Conservation (phyloP, 2,888 invertebrate species). For the Psylliodes chrysocephalus region DNA sequence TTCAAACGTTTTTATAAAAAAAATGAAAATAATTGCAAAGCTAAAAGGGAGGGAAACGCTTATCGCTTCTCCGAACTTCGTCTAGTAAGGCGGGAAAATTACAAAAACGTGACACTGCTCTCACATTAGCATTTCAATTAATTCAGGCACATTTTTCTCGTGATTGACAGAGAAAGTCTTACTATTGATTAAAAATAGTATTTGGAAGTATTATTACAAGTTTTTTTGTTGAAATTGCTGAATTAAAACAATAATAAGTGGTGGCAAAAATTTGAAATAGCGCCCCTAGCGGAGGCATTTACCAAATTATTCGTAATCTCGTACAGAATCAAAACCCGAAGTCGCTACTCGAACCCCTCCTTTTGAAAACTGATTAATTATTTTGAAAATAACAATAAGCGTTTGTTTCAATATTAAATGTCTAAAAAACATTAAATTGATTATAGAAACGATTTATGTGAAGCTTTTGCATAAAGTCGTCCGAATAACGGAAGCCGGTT, state of each 20-base stretch:
- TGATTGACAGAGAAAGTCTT: too few relatives aligned
- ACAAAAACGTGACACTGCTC: slow-evolving; percentile 21
- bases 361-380: slow-evolving; percentile 56
- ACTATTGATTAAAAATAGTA: too few relatives aligned
- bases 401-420: background rate
- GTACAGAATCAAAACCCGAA: slow-evolving; percentile 56
- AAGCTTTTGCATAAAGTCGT: slow-evolving; percentile 46
- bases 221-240: background rate
- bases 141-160: too few relatives aligned
- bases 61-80: background rate
- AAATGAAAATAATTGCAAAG: background rate
- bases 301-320: slow-evolving; percentile 50
- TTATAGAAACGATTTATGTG: slow-evolving; percentile 43
- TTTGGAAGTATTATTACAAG: background rate
- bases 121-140: too few relatives aligned
- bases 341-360: slow-evolving; percentile 77
- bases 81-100: slow-evolving; percentile 18
- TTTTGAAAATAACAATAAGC: slow-evolving; percentile 33
- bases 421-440: slow-evolving; percentile 36
- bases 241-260: slow-evolving; percentile 14
- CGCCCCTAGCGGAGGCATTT: slow-evolving; percentile 59
- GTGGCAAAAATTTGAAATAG: slow-evolving; percentile 51
- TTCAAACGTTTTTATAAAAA: background rate
- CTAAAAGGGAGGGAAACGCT: slow-evolving; percentile 8
- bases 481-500: slow-evolving; percentile 55